phyloP scores from a whole-genome alignment of 2,113 vertebrate species.

The Albula glossodonta region DNA sequence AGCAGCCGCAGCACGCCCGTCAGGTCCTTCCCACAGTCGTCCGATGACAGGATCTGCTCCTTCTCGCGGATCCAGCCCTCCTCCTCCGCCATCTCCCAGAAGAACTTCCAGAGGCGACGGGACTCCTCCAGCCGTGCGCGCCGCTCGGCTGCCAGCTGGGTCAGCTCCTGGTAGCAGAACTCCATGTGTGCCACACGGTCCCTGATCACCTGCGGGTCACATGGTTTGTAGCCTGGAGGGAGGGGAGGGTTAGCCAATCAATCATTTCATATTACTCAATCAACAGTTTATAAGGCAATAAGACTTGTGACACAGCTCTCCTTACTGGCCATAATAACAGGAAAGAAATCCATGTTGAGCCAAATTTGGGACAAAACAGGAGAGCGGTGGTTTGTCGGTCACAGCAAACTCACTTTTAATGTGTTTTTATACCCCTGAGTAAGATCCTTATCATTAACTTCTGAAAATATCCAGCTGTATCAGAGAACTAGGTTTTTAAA shows the following conservation, averaged over 20 bases:
- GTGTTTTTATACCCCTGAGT: too few relatives aligned
- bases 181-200: constrained; percentile 93
- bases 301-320: too few relatives aligned
- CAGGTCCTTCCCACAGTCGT: constrained; percentile 87
- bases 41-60: constrained; percentile 89
- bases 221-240: constrained; percentile 88
- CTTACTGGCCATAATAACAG: too few relatives aligned
- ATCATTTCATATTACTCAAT: too few relatives aligned
- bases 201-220: constrained; percentile 89
- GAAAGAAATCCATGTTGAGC: too few relatives aligned
- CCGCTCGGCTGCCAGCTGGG: constrained; percentile 86
- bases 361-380: too few relatives aligned
- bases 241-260: background rate
- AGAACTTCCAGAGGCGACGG: constrained; percentile 94
- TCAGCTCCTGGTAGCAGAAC: constrained; percentile 93
- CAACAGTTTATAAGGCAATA: too few relatives aligned
- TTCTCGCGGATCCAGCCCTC: constrained; percentile 96
- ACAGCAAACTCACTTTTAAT: too few relatives aligned
- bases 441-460: too few relatives aligned
- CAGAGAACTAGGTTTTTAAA: too few relatives aligned
- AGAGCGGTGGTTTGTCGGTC: too few relatives aligned
- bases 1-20: constrained; percentile 87
- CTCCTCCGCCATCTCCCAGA: constrained; percentile 98
- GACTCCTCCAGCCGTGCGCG: constrained; percentile 87
- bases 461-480: too few relatives aligned